Percentiles rank a stretch among this genome's conserved stretches.
Conservation (phyloP, 2,113 vertebrate species). For the Equus quagga region DNA sequence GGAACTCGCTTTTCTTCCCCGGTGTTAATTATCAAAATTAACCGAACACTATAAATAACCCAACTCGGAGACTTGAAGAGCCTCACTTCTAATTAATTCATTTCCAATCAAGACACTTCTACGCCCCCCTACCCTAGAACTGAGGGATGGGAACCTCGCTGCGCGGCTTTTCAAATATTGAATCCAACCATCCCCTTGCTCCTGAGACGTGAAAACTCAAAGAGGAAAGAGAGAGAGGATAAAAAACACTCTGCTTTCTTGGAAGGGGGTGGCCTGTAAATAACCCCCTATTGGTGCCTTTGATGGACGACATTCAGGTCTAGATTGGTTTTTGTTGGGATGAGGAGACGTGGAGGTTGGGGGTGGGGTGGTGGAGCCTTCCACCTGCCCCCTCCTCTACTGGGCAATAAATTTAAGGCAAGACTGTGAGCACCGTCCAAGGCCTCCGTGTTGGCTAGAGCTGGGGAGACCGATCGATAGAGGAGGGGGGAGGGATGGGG, state of each 20-base stretch:
- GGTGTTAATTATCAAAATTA: conserved; percentile 85
- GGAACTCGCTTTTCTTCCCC: conserved; percentile 75
- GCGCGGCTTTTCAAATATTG: conserved; percentile 61
- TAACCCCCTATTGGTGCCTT: conserved; percentile 69
- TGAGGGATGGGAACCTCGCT: conserved; percentile 58
- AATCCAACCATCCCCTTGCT: conserved; percentile 3
- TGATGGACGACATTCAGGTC: conserved; percentile 68
- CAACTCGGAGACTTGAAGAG: conserved; percentile 82
- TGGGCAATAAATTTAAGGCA: conserved; percentile 81
- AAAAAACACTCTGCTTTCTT: conserved; percentile 52
- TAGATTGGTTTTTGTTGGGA: conserved; percentile 76
- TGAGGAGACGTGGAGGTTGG: conserved; percentile 57
- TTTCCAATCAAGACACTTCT: conserved; percentile 82
- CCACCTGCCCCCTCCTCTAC: conserved; percentile 76
- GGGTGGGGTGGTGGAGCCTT: conserved; percentile 68
- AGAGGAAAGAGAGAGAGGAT: neutral
- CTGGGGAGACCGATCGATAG: conserved; percentile 76
- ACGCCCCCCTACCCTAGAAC: conserved; percentile 79
- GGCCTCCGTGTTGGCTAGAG: conserved; percentile 69
- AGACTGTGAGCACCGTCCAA: conserved; percentile 73
- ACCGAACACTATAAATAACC: conserved; percentile 84
- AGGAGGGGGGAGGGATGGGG: conserved; percentile 12
- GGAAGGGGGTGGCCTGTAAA: conserved; percentile 77
- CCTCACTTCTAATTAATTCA: conserved; percentile 84
- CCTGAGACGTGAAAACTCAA: neutral